Conservation (phyloP, 64 coral and sea anemone genomes). For the Montipora foliosa region DNA sequence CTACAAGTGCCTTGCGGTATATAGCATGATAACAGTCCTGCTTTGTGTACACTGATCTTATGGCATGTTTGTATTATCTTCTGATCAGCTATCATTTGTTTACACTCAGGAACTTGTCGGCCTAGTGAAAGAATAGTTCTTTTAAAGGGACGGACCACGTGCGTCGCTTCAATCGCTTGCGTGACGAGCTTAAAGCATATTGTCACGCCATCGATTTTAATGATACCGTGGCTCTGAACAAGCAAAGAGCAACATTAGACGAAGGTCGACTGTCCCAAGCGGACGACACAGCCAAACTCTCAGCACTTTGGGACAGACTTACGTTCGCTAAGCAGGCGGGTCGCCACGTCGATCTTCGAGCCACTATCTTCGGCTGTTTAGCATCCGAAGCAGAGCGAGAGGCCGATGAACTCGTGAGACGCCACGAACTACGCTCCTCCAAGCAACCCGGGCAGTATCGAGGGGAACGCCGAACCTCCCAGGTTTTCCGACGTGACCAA, state of each 20-base stretch:
- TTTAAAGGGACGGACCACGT: neutral
- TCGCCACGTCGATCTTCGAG: too few species aligned
- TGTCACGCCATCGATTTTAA: constrained; percentile 29
- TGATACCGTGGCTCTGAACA: constrained; percentile 11
- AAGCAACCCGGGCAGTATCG: too few species aligned
- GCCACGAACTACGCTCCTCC: too few species aligned
- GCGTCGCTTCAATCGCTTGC: neutral
- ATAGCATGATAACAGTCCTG: too few species aligned
- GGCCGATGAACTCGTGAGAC: too few species aligned
- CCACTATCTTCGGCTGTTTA: too few species aligned
- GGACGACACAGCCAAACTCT: too few species aligned
- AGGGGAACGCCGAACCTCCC: too few species aligned
- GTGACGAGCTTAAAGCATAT: neutral
- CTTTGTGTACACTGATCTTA: neutral
- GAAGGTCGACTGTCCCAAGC: neutral
- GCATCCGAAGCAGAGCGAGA: too few species aligned
- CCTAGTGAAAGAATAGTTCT: neutral
- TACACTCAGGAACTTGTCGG: constrained; percentile 35
- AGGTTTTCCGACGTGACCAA: neutral
- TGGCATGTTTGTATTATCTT: neutral
- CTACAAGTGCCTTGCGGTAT: too few species aligned
- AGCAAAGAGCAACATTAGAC: neutral
- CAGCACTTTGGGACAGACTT: too few species aligned
- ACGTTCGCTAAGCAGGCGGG: too few species aligned
- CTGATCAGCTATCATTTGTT: neutral